Conservation (phyloP, 2,113 vertebrate species). For the Tetrax tetrax region DNA sequence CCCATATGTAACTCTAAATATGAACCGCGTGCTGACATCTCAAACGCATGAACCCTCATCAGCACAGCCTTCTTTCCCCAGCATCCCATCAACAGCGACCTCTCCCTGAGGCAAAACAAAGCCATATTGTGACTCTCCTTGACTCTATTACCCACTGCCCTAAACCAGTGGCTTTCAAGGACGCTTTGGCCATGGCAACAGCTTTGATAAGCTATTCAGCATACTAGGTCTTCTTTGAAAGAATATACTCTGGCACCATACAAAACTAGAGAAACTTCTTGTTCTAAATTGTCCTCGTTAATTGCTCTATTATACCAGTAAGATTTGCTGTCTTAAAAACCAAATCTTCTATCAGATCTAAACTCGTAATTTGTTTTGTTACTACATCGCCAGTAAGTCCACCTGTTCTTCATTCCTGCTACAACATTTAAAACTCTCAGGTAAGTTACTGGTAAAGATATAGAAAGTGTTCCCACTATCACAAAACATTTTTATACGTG, state of each 20-base stretch:
- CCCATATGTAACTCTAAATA: background rate
- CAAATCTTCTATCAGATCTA: background rate
- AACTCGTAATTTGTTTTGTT: background rate
- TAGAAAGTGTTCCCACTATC: background rate
- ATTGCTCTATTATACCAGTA: background rate
- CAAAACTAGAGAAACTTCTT: background rate
- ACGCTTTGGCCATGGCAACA: background rate
- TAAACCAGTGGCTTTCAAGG: background rate
- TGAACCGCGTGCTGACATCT: background rate
- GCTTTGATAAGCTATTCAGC: background rate
- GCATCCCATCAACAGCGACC: background rate
- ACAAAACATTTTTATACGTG: background rate
- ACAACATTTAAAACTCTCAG: background rate
- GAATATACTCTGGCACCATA: background rate
- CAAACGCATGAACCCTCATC: background rate
- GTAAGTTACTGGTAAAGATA: background rate
- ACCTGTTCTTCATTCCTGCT: background rate
- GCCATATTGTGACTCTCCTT: background rate
- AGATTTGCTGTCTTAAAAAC: background rate
- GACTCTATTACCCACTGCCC: background rate
- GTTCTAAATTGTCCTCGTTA: background rate
- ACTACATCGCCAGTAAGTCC: background rate
- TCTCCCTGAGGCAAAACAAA: background rate
- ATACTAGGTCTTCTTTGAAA: background rate
- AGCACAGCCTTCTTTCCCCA: background rate